A percentile compares a stretch with the other conserved stretches of the same genome.
Evolutionary conservation across 1,140 invertebrate species (phyloP).

Genomic region (Drosophila repleta): DNA sequence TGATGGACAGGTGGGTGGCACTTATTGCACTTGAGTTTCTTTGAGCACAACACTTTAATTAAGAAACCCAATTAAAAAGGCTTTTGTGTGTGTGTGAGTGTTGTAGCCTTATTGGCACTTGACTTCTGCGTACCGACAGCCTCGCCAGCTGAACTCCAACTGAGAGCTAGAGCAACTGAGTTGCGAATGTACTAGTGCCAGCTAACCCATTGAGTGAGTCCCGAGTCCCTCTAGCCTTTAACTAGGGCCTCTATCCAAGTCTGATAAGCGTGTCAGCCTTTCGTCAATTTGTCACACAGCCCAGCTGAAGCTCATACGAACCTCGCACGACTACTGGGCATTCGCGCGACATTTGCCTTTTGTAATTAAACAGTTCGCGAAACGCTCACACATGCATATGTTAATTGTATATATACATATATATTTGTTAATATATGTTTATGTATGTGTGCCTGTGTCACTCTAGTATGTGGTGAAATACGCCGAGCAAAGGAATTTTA

Average conservation of each 20-base stretch:
- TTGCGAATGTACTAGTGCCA: conserved; percentile 38
- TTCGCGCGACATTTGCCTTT: conserved; percentile 24
- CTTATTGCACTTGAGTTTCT: neutral
- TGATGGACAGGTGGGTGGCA: conserved; percentile 2
- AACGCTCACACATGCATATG: conserved; percentile 16
- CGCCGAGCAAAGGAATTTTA: conserved; percentile 3
- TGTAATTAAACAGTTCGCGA: conserved; percentile 54
- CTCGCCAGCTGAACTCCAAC: conserved; percentile 64
- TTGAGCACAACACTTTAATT: conserved; percentile 57
- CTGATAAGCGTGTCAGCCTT: conserved; percentile 71
- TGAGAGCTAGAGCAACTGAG: conserved; percentile 50
- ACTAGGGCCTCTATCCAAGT: conserved; percentile 8
- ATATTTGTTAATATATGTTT: neutral
- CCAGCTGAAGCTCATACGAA: conserved; percentile 10
- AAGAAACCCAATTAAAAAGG: conserved; percentile 56
- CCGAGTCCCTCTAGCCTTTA: neutral
- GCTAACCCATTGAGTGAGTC: conserved; percentile 1
- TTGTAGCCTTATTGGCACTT: neutral
- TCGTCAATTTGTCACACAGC: conserved; percentile 61
- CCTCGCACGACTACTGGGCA: conserved; percentile 6
- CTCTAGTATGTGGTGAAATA: conserved; percentile 52
- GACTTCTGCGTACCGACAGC: conserved; percentile 61
- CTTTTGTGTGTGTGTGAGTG: conserved; percentile 37
- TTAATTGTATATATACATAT: conserved; percentile 6
- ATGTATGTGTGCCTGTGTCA: conserved; percentile 2